These are phyloP conservation scores for Neolamprologus variostigma DNA, from an alignment of 2,113 vertebrate species.

Conservation along the genomic window DNA sequence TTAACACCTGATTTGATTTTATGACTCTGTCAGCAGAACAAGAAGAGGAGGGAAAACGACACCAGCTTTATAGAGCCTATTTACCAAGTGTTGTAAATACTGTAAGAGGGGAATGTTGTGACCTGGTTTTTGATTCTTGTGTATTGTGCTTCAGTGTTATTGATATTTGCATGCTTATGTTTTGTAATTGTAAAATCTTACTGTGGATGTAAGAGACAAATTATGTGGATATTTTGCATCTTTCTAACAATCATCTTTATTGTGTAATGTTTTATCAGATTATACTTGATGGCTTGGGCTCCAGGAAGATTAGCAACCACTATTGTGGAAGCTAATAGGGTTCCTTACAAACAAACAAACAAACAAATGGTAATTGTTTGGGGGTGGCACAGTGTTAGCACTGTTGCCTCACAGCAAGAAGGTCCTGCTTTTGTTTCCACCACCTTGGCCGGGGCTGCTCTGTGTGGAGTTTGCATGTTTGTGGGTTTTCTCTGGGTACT, in stretches of 20 bases:
- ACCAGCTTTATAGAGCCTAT: neutral
- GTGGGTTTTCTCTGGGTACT: neutral
- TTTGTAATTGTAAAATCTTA: neutral
- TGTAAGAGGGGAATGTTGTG: neutral
- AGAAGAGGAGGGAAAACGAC: neutral
- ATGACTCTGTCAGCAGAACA: neutral
- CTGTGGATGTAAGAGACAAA: neutral
- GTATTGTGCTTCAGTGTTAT: neutral
- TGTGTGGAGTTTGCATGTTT: neutral
- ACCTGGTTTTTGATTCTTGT: neutral
- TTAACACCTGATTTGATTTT: neutral
- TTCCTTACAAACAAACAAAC: neutral
- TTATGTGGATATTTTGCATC: neutral
- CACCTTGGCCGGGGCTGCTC: neutral
- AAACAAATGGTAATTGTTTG: neutral
- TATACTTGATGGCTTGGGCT: neutral
- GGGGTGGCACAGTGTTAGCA: accelerated
- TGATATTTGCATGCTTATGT: accelerated
- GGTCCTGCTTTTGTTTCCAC: accelerated
- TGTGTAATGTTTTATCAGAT: neutral
- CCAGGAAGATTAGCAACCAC: neutral
- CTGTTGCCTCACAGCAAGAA: neutral
- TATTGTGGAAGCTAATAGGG: neutral
- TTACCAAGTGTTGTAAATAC: neutral
- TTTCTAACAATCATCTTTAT: neutral